A percentile compares a stretch with the other conserved stretches of the same genome.
phyloP scores from a whole-genome alignment of 1,140 invertebrate genomes.

The Drosophila serrata region DNA sequence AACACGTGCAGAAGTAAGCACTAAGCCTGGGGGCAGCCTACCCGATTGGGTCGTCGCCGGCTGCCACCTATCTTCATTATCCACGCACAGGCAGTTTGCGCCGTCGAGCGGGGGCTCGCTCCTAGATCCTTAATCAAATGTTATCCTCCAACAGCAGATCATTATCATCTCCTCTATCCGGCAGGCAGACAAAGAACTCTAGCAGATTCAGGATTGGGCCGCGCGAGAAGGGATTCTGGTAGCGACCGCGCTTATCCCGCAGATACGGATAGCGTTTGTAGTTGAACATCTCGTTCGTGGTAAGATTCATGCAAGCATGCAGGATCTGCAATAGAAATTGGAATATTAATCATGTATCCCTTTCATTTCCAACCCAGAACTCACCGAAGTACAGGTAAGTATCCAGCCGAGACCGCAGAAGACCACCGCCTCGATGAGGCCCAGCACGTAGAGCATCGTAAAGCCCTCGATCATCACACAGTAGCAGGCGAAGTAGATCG shows the following conservation, averaged over 20 bases:
- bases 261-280: slow-evolving; percentile 96
- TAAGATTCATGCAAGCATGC: slow-evolving; percentile 95
- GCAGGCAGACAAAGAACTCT: slow-evolving; percentile 94
- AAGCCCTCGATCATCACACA: slow-evolving; percentile 94
- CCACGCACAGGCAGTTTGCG: slow-evolving; percentile 78
- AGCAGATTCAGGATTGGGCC: slow-evolving; percentile 94
- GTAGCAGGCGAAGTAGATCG: slow-evolving; percentile 95
- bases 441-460: slow-evolving; percentile 92
- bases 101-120: slow-evolving; percentile 69
- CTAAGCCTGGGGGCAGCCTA: slow-evolving; percentile 58
- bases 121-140: slow-evolving; percentile 86
- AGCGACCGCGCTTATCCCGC: slow-evolving; percentile 93
- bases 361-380: slow-evolving; percentile 37
- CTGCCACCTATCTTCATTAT: slow-evolving; percentile 71
- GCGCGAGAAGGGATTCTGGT: slow-evolving; percentile 95
- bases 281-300: slow-evolving; percentile 97
- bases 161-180: slow-evolving; percentile 90
- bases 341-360: neutral
- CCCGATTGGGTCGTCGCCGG: slow-evolving; percentile 28
- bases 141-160: slow-evolving; percentile 90
- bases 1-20: slow-evolving; percentile 47
- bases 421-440: slow-evolving; percentile 92
- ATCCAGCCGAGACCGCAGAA: slow-evolving; percentile 95
- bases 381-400: slow-evolving; percentile 94
- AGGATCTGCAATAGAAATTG: slow-evolving; percentile 88